Base-by-base conservation (phyloP, 2,113 vertebrate genomes). In the Seriola aureovittata region DNA sequence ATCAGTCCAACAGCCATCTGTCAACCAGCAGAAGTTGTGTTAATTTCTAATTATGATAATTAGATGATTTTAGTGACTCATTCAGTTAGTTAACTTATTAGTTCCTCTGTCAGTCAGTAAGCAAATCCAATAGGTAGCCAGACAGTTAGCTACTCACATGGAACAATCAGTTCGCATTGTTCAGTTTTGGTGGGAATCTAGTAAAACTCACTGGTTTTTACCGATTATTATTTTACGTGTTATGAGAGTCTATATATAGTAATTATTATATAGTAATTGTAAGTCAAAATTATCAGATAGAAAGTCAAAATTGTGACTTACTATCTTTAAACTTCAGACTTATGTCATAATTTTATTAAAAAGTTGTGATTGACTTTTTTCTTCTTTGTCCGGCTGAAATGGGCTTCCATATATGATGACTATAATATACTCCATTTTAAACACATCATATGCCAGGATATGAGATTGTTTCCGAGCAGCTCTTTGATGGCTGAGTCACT, bases 401-500 rank as follows among this genome's bases (percentile, higher is more conserved):
- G 52, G 9, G 29, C 8, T 40, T 78, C 46, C 4, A 9, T 46
- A 52, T 11, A 71, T 55, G 32, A 62, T 55, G 50, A 48, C 48
- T 3, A 14, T 36, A 29, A 60, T 17, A 69, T 36, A 21, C 8
- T 65, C 16, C 36, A 2, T 32, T 62, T 69, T 58, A 68, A 78
- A 70, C 40, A 44, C 67, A 44, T 64, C 40, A 60, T 52, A 19
- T 25, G 16, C 55, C 29, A 17, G 11, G 29, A 55, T 57, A 6
- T 58, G 63, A 85, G 77, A 92, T 86, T 92, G 91, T 92, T 90
- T 90, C 75, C 81, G 72, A 83, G 73, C 85, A 74, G 85, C 78
- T 84, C 89, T 93, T 94, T 92, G 92, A 92, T 92, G 89, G 88
- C 77, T 92, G 91, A 92, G 81, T 92, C 88, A 87, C 80, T 85